Evolutionary conservation across 2,797 vertebrate species (phyloP), one percentile per base, ranked within the genome.

Genomic region (Halcyon smyrnensis): DNA sequence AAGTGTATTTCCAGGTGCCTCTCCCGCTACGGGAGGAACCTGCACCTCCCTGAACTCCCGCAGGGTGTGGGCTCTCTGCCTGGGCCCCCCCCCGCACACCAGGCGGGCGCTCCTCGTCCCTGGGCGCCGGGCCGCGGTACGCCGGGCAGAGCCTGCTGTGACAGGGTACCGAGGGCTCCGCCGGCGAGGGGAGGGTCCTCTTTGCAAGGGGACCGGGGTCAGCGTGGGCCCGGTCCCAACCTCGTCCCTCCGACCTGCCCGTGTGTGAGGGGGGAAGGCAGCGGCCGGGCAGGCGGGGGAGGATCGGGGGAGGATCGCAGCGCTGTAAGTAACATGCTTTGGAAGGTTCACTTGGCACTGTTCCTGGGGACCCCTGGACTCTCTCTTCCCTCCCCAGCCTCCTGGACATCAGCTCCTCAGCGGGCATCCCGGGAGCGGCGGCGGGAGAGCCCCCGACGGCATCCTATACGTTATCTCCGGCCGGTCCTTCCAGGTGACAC

Each of bases 1-100:
- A 94, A 90, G 57, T 4, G 59, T 4, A 74, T 92, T 92, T 93
- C 90, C 90, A 93, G 91, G 93, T 91, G 91, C 23, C 36, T 89
- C 48, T 89, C 64, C 75, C 36, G 18, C 75, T 14, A 0, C 3
- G 54, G 67, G 45, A 79, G 67, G n/a, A 74, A 28, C 37, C 63
- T 18, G 9, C 6, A 6, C 12, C 9, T 54, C 48, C 53, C 10
- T 0, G 63, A 74, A 28, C 23, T 39, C 34, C 71, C 4, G 53
- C 9, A 32, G 79, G 32, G 8, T 43, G 6, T 23, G 30, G 80
- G 45, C 20, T n/a, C 48, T 51, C 56, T 46, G 51, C 32, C 28
- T n/a, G 68, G 15, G 7, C 5, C 3, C 27, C 30, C n/a, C 24
- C 9, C 50, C 27, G 12, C 60, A 4, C 12, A 32, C 25, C 34